A percentile compares a stretch with the other conserved stretches of the same genome.
phyloP scores from a whole-genome alignment of 2,113 vertebrate species.

The Pedionomus torquatus region DNA sequence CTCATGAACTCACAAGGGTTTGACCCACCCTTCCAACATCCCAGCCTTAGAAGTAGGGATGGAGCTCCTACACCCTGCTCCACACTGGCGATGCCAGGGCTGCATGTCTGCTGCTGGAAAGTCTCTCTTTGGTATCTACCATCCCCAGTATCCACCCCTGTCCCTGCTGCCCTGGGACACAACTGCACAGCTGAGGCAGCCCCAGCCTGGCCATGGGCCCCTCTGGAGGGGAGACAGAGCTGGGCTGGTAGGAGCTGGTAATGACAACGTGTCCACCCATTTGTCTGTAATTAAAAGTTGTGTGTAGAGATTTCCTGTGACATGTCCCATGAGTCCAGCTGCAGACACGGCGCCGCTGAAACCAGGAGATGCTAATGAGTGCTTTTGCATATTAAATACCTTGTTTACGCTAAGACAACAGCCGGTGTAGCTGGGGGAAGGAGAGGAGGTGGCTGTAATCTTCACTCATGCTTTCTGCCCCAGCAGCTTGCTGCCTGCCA shows the following conservation, averaged over 20 bases:
- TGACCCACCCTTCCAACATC: not conserved
- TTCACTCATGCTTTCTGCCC: not conserved
- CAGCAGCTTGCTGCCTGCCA: not conserved
- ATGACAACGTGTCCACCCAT: conserved; percentile 37
- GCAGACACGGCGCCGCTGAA: conserved; percentile 46
- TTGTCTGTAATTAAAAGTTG: conserved; percentile 77
- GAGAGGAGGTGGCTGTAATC: conserved; percentile 22
- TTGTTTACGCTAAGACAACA: conserved; percentile 72
- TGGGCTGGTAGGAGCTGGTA: not conserved
- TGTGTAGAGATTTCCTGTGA: conserved; percentile 74
- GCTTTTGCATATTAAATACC: conserved; percentile 75
- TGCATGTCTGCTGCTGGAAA: not conserved
- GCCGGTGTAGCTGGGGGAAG: conserved; percentile 47
- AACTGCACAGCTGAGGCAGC: not conserved
- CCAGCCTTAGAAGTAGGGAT: not conserved
- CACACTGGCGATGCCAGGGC: accelerated
- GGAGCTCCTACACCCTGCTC: not conserved
- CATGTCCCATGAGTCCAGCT: conserved; percentile 73
- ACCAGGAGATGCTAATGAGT: conserved; percentile 75
- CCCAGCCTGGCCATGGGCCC: not conserved
- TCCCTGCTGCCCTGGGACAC: accelerated
- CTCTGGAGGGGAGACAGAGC: not conserved
- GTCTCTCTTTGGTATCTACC: not conserved
- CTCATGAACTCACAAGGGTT: not conserved
- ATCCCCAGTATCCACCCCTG: accelerated